Evolutionary conservation across 2,888 invertebrate genomes (phyloP).

Genomic region (Xestia c-nigrum): DNA sequence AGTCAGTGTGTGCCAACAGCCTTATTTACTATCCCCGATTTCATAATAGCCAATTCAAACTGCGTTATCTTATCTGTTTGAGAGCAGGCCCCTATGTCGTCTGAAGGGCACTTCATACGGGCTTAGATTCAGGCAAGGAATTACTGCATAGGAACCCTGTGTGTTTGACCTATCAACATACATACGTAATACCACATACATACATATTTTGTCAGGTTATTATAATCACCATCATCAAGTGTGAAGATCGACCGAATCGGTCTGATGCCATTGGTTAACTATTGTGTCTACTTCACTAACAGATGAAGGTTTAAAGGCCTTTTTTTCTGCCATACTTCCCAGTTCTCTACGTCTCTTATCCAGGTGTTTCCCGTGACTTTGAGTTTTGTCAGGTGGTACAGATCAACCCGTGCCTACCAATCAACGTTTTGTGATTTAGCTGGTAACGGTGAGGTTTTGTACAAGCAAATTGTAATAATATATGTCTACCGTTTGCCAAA

Average conservation of each 20-base stretch:
- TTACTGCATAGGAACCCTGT: conserved; percentile 31
- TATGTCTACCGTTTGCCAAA: conserved; percentile 6
- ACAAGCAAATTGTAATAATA: background rate
- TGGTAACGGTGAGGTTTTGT: background rate
- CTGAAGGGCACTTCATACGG: conserved; percentile 56
- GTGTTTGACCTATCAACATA: conserved; percentile 14
- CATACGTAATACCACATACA: background rate
- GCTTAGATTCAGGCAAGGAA: conserved; percentile 43
- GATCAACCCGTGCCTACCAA: background rate
- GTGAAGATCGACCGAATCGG: too few relatives aligned
- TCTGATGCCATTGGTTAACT: too few relatives aligned
- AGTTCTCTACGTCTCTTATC: too few relatives aligned
- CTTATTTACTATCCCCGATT: conserved; percentile 53
- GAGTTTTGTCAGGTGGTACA: background rate
- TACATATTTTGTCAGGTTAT: background rate
- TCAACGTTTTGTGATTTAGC: background rate
- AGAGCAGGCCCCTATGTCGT: conserved; percentile 62
- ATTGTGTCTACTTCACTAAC: too few relatives aligned
- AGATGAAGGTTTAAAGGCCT: too few relatives aligned
- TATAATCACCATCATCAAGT: too few relatives aligned
- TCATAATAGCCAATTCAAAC: conserved; percentile 65
- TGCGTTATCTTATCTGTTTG: conserved; percentile 65
- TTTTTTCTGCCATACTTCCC: too few relatives aligned
- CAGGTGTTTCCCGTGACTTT: too few relatives aligned
- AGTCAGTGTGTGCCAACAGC: conserved; percentile 45